Percentiles rank a stretch among this genome's conserved stretches.
phyloP scores from a whole-genome alignment of 2,888 invertebrate species.

The Creontiades dilutus region DNA sequence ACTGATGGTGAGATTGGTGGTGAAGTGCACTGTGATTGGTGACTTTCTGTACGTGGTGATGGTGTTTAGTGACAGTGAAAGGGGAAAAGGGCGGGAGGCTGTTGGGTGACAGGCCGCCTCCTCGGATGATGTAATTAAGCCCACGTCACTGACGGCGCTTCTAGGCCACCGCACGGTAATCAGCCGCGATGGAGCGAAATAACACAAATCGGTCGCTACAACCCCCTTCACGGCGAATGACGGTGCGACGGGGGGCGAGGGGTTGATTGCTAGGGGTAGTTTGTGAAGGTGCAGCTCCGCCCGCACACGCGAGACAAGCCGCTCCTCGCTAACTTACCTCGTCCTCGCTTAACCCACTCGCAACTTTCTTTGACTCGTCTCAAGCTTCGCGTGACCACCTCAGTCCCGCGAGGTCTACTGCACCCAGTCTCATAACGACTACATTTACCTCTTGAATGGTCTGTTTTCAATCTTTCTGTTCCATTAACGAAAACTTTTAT shows the following conservation, averaged over 20 bases:
- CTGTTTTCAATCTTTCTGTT: neutral
- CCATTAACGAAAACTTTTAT: neutral
- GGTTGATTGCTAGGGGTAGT: neutral
- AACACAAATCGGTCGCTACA: slow-evolving; percentile 47
- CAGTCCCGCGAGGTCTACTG: neutral
- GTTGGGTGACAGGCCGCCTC: neutral
- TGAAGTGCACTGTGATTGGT: too few relatives aligned
- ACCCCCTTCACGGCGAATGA: neutral
- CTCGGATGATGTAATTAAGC: slow-evolving; percentile 54
- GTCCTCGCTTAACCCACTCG: neutral
- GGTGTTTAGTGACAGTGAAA: neutral
- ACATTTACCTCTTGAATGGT: neutral
- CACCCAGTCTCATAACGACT: slow-evolving; percentile 13
- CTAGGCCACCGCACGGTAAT: slow-evolving; percentile 37
- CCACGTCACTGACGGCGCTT: slow-evolving; percentile 39
- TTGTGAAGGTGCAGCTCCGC: neutral
- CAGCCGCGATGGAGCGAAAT: slow-evolving; percentile 54
- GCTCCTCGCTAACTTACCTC: neutral
- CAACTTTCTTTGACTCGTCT: neutral
- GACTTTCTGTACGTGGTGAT: too few relatives aligned
- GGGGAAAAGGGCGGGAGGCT: neutral
- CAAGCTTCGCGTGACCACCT: neutral
- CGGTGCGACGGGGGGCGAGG: neutral
- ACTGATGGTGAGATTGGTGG: too few relatives aligned
- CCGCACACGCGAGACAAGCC: slow-evolving; percentile 32